Conservation (phyloP, 2,797 vertebrate genomes). For the Sebastes aleutianus region DNA sequence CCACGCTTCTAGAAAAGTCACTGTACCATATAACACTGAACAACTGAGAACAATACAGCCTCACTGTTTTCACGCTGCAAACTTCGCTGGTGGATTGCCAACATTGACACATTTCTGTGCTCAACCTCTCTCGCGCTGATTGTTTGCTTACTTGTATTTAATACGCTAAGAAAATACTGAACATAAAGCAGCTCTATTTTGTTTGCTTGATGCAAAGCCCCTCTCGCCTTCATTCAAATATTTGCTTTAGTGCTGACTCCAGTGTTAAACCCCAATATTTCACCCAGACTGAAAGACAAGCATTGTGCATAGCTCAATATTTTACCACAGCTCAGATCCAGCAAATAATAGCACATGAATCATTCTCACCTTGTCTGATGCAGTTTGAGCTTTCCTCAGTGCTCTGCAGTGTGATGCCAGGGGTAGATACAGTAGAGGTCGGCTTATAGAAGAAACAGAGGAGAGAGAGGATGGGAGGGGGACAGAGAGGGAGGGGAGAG, state of each 20-base stretch:
- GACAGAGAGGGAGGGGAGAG: slow-evolving; percentile 43
- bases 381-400: slow-evolving; percentile 70
- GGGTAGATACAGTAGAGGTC: slow-evolving; percentile 77
- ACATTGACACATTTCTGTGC: slow-evolving; percentile 53
- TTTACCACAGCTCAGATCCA: slow-evolving; percentile 13
- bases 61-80: slow-evolving; percentile 44
- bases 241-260: slow-evolving; percentile 39
- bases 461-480: slow-evolving; percentile 52
- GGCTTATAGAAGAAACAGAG: slow-evolving; percentile 69
- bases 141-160: neutral
- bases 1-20: slow-evolving; percentile 39
- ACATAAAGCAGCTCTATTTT: slow-evolving; percentile 17
- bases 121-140: slow-evolving; percentile 1
- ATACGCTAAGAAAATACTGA: slow-evolving; percentile 6
- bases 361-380: slow-evolving; percentile 74
- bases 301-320: neutral
- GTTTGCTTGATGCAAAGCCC: slow-evolving; percentile 28
- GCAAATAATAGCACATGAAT: slow-evolving; percentile 42
- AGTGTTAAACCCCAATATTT: slow-evolving; percentile 30
- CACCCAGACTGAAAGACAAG: slow-evolving; percentile 17
- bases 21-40: slow-evolving; percentile 19
- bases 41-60: slow-evolving; percentile 9
- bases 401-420: slow-evolving; percentile 76
- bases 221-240: slow-evolving; percentile 36
- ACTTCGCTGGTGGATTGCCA: slow-evolving; percentile 63